A percentile compares a stretch with the other conserved stretches of the same genome.
These are phyloP conservation scores for Xestoiulus laeticollis DNA, from an alignment of 2,888 invertebrate genomes.

Conservation along the genomic window DNA sequence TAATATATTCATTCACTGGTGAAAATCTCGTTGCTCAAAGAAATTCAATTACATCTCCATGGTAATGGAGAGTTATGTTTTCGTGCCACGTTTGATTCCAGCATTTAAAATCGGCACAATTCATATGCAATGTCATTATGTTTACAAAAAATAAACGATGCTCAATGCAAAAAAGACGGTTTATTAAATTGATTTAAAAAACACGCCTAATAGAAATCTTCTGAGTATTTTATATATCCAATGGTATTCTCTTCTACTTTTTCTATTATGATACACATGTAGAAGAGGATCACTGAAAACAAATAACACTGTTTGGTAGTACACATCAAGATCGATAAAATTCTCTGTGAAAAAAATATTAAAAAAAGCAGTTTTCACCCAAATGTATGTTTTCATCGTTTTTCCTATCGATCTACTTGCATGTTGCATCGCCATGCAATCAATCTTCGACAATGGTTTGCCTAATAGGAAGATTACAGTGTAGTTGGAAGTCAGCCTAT, in stretches of 20 bases:
- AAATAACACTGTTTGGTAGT: neutral
- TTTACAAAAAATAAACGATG: neutral
- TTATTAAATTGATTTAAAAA: constrained; percentile 6
- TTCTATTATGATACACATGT: neutral
- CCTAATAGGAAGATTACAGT: constrained; percentile 36
- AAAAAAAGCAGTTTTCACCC: constrained; percentile 17
- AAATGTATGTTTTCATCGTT: constrained; percentile 48
- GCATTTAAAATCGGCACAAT: neutral
- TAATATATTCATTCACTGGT: neutral
- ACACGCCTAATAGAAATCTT: neutral
- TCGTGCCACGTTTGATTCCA: neutral
- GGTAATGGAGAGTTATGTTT: neutral
- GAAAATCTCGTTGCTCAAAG: neutral
- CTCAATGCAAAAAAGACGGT: neutral
- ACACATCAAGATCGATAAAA: neutral
- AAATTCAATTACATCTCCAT: neutral
- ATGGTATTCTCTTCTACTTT: neutral
- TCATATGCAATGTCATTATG: neutral
- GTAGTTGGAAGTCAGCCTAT: neutral
- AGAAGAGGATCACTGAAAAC: neutral
- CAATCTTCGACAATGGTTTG: constrained; percentile 39
- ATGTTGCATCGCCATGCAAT: constrained; percentile 32
- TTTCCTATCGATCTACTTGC: constrained; percentile 36
- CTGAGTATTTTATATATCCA: constrained; percentile 1
- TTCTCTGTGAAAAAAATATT: constrained; percentile 13